Conservation (phyloP, 2,888 invertebrate genomes). For the Hymenopus coronatus region DNA sequence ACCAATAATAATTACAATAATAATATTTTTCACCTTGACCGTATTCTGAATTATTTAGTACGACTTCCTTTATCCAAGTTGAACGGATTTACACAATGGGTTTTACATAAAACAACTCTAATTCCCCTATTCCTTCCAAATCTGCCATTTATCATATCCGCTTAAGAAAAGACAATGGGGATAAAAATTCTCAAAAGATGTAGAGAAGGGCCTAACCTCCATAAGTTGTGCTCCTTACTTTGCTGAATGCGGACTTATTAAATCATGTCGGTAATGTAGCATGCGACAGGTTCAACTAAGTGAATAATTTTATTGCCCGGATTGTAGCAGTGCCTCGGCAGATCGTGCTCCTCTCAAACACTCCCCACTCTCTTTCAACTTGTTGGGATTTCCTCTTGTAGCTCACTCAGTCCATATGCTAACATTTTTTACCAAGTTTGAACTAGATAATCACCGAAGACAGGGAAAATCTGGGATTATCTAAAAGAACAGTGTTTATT, state of each 20-base stretch:
- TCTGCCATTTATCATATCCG: neutral
- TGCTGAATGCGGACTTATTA: constrained; percentile 11
- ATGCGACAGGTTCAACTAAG: constrained; percentile 49
- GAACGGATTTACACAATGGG: neutral
- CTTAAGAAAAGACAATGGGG: neutral
- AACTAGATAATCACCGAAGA: too few relatives aligned
- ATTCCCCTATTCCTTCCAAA: neutral
- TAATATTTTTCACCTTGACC: too few relatives aligned
- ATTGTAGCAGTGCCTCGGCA: neutral
- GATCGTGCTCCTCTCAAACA: neutral
- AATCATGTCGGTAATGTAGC: constrained; percentile 43
- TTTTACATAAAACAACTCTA: neutral
- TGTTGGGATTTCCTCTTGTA: neutral
- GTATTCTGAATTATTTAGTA: too few relatives aligned
- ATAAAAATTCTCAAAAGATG: neutral
- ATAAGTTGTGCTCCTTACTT: neutral
- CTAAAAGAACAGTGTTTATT: too few relatives aligned
- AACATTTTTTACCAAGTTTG: too few relatives aligned
- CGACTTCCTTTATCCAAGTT: neutral
- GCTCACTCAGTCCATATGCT: too few relatives aligned
- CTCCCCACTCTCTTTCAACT: neutral
- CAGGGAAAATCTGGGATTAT: too few relatives aligned
- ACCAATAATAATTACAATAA: too few relatives aligned
- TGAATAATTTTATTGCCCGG: constrained; percentile 46
- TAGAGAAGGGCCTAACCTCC: neutral